phyloP scores from a whole-genome alignment of 2,113 vertebrate genomes.

The Oreochromis spilurus region DNA sequence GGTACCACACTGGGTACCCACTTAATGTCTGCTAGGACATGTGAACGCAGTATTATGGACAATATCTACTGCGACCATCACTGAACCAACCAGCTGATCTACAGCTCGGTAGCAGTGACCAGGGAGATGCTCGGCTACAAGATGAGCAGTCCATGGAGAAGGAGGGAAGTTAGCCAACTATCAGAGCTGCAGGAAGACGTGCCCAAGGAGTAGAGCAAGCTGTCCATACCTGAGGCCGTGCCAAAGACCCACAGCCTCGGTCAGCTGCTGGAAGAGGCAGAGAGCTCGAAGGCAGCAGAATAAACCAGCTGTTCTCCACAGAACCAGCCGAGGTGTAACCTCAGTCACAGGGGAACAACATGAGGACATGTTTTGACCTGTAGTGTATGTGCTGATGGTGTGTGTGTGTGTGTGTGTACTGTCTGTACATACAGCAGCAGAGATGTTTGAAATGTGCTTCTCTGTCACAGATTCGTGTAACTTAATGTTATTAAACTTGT shows the following conservation, averaged over 20 bases:
- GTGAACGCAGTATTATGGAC: not conserved
- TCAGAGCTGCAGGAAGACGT: not conserved
- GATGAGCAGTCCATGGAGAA: not conserved
- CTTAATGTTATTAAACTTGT: not conserved
- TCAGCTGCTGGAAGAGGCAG: not conserved
- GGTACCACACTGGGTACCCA: not conserved
- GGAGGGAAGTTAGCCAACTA: accelerated
- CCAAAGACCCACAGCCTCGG: not conserved
- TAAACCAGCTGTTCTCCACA: not conserved
- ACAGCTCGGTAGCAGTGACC: not conserved
- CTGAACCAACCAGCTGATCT: not conserved
- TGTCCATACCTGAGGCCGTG: not conserved
- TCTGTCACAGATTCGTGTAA: accelerated
- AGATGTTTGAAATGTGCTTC: not conserved
- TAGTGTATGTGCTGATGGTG: not conserved
- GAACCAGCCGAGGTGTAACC: not conserved
- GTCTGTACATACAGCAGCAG: not conserved
- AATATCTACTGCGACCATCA: not conserved
- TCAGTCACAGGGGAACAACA: not conserved
- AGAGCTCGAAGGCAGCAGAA: not conserved
- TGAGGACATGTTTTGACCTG: not conserved
- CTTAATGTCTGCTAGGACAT: not conserved
- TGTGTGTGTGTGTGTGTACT: not conserved
- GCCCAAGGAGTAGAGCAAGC: not conserved
- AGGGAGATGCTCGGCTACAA: not conserved